Conservation (phyloP, 2,888 invertebrate genomes). For the Apotomis turbidana region DNA sequence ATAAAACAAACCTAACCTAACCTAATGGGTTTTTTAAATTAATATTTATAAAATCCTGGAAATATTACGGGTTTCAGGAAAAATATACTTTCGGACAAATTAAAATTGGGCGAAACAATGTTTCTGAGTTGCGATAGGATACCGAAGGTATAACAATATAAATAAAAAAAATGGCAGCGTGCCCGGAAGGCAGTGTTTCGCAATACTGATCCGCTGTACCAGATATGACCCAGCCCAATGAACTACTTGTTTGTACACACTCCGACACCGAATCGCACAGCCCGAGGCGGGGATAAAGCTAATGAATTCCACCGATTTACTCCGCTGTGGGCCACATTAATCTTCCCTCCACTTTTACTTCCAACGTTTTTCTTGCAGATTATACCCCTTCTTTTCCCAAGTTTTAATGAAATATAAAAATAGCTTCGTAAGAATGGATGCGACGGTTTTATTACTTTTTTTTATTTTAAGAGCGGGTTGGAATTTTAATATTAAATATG, state of each 20-base stretch:
- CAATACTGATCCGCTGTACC: no score
- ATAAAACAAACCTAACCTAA: no score
- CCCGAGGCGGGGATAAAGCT: conserved; percentile 47
- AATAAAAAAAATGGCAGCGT: no score
- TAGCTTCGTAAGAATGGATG: conserved; percentile 30
- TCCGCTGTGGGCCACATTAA: conserved; percentile 50
- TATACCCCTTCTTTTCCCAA: conserved; percentile 43
- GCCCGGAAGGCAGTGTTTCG: no score
- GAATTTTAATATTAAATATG: conserved; percentile 38
- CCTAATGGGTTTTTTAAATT: no score
- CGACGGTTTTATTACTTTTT: conserved; percentile 21
- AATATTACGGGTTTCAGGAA: no score
- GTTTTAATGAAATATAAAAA: conserved; percentile 45
- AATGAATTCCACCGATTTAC: conserved; percentile 58
- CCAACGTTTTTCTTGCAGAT: conserved; percentile 44
- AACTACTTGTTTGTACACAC: not conserved
- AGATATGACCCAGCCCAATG: no score
- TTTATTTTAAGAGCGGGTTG: conserved; percentile 26
- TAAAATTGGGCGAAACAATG: no score
- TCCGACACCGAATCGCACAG: not conserved
- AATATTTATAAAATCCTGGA: no score
- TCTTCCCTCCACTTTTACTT: conserved; percentile 51
- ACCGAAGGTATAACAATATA: no score
- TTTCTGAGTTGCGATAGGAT: no score
- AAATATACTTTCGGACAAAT: no score